phyloP scores from a whole-genome alignment of 1,140 invertebrate genomes.

The Drosophila ohnishii region DNA sequence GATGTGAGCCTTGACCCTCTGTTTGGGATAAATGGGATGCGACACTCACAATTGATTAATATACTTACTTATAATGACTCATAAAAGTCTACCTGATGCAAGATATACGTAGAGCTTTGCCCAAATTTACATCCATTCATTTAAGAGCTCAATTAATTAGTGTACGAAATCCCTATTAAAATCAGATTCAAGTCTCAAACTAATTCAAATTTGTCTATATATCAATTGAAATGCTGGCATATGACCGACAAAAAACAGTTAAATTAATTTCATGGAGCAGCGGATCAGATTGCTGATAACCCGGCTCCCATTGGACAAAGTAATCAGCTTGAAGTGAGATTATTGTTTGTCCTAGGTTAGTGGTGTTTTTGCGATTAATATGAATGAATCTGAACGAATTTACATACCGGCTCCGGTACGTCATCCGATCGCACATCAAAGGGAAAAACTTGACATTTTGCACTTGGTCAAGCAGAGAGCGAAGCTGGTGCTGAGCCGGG shows the following conservation, averaged over 20 bases:
- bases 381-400: slow-evolving; percentile 49
- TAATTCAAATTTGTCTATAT: neutral
- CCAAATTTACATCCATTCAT: too few species aligned
- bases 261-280: slow-evolving; percentile 24
- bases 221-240: slow-evolving; percentile 15
- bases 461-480: slow-evolving; percentile 75
- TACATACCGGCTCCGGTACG: slow-evolving; percentile 29
- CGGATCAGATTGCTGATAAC: slow-evolving; percentile 16
- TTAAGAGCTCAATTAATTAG: neutral
- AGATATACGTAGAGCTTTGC: too few species aligned
- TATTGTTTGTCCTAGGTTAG: slow-evolving; percentile 40
- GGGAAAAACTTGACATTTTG: slow-evolving; percentile 75
- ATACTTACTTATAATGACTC: neutral
- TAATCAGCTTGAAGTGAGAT: slow-evolving; percentile 42
- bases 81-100: neutral
- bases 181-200: neutral
- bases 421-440: slow-evolving; percentile 68
- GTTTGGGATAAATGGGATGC: neutral
- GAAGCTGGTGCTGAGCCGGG: slow-evolving; percentile 7
- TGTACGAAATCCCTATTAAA: neutral
- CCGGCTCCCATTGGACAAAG: slow-evolving; percentile 19
- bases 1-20: slow-evolving; percentile 13
- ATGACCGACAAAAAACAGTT: slow-evolving; percentile 18
- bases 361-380: slow-evolving; percentile 73
- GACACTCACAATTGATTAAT: neutral